A percentile compares a stretch with the other conserved stretches of the same genome.
Evolutionary conservation across 2,888 invertebrate genomes (phyloP).

Genomic region (Cyrtodaria siliqua): DNA sequence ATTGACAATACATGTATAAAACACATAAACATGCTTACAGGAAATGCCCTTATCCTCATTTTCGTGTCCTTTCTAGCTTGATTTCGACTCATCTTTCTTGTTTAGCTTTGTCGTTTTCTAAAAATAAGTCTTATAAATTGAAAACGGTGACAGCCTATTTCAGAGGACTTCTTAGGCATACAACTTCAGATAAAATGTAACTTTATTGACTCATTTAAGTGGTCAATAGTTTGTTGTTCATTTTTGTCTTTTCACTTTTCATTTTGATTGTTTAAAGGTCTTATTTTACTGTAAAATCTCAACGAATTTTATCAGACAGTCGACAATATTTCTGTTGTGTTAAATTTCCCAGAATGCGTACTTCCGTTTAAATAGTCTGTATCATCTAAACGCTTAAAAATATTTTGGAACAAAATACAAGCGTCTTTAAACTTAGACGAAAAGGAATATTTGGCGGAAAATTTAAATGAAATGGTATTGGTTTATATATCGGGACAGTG

Average conservation of each 20-base stretch:
- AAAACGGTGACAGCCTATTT: not conserved
- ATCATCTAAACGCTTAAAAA: not conserved
- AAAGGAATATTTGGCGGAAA: not conserved
- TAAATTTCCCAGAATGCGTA: constrained; percentile 42
- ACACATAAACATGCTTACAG: no score
- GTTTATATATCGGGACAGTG: no score
- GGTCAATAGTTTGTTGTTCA: no score
- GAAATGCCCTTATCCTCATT: constrained; percentile 99
- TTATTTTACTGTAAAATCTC: no score
- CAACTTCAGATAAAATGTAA: not conserved
- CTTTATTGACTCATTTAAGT: no score
- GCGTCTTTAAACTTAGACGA: not conserved
- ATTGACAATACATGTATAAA: no score
- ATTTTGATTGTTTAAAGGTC: no score
- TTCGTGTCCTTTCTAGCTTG: constrained; percentile 87
- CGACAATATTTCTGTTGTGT: constrained; percentile 41
- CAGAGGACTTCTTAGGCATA: not conserved
- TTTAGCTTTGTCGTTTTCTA: not conserved
- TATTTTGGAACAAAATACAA: not conserved
- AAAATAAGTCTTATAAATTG: constrained; percentile 1
- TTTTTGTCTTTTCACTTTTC: no score
- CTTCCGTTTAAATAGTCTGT: constrained; percentile 5
- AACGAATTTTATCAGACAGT: not conserved
- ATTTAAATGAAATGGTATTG: not conserved
- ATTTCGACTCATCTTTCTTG: constrained; percentile 72